Evolutionary conservation across 2,113 vertebrate species (phyloP).

Genomic region (Chinchilla lanigera): DNA sequence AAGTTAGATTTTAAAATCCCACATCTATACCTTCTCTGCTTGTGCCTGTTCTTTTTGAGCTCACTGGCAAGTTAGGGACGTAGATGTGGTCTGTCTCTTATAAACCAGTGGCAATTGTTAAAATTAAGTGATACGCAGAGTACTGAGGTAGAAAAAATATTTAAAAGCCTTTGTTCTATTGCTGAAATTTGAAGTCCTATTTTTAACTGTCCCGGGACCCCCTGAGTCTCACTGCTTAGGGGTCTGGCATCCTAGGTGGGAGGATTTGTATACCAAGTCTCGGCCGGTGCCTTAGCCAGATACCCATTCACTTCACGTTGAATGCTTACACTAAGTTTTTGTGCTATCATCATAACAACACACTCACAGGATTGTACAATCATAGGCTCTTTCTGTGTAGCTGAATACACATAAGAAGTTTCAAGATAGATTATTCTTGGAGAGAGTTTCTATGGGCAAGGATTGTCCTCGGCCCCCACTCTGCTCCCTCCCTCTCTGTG

Average conservation of each 20-base stretch:
- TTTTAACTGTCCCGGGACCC: not conserved
- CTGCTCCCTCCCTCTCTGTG: not conserved
- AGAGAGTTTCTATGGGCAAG: conserved; percentile 20
- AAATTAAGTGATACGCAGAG: not conserved
- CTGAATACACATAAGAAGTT: conserved; percentile 1
- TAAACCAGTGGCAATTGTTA: not conserved
- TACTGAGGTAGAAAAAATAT: not conserved
- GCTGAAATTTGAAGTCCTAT: not conserved
- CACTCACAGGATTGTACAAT: not conserved
- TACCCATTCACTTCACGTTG: not conserved
- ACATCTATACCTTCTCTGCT: not conserved
- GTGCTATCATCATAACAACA: not conserved
- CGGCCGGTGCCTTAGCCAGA: not conserved
- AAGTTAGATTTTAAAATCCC: not conserved
- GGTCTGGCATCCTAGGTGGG: not conserved
- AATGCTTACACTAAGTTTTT: not conserved
- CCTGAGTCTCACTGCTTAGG: not conserved
- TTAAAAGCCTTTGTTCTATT: not conserved
- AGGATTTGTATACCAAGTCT: not conserved
- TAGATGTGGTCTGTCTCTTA: not conserved
- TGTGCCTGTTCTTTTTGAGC: not conserved
- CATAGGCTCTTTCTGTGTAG: not conserved
- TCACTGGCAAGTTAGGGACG: not conserved
- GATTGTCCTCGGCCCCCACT: not conserved
- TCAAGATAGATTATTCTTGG: conserved; percentile 6